phyloP scores from a whole-genome alignment of 2,113 vertebrate genomes.

The Mastomys coucha region DNA sequence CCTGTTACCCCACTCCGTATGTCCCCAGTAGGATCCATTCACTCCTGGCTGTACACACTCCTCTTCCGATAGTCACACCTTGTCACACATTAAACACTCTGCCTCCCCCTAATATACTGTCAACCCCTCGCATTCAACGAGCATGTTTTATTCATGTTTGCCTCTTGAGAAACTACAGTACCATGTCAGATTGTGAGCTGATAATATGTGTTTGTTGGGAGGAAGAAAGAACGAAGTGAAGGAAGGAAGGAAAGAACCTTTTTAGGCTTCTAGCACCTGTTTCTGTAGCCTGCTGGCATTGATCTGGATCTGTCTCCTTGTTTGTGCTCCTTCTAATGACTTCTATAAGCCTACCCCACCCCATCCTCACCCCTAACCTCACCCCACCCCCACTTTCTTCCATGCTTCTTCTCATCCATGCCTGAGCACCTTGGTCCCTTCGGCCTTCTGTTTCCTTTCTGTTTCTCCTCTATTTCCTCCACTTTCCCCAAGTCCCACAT shows the following conservation, averaged over 20 bases:
- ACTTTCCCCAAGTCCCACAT: background rate
- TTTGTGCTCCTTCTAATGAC: background rate
- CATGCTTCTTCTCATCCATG: background rate
- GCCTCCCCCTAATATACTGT: background rate
- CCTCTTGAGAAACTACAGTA: conserved; percentile 46
- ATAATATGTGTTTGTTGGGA: conserved; percentile 24
- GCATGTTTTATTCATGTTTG: conserved; percentile 49
- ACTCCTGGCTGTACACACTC: background rate
- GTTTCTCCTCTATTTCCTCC: background rate
- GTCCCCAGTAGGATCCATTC: background rate
- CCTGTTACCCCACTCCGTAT: no score
- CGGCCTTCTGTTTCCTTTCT: background rate
- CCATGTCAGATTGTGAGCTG: background rate
- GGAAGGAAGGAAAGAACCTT: no score
- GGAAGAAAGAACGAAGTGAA: background rate
- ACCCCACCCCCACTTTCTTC: background rate
- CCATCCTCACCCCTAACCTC: no score
- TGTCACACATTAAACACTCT: conserved; percentile 12
- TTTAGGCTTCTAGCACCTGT: background rate
- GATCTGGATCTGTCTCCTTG: background rate
- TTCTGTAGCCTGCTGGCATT: background rate
- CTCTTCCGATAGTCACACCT: background rate
- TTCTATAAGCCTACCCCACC: background rate
- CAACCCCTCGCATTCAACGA: background rate
- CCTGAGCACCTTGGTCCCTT: background rate